Evolutionary conservation across 2,113 vertebrate genomes (phyloP).

Genomic region (Lathamus discolor): DNA sequence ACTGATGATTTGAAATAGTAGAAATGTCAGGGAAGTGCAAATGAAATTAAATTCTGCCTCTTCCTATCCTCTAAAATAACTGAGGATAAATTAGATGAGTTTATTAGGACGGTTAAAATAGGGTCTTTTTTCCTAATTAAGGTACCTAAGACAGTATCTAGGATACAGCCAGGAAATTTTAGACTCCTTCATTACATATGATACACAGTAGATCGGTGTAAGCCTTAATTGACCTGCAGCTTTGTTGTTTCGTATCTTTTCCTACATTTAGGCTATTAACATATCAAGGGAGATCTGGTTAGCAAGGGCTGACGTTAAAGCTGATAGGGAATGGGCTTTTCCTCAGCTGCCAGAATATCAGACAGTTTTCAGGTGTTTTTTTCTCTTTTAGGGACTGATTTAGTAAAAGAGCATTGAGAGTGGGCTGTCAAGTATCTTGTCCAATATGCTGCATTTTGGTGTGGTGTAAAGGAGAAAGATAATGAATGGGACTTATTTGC

Average conservation of each 20-base stretch:
- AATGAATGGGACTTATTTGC: not conserved
- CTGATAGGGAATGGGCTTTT: not conserved
- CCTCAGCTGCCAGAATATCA: not conserved
- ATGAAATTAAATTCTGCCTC: constrained; percentile 13
- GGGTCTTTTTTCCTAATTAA: constrained; percentile 43
- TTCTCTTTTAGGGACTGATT: constrained; percentile 29
- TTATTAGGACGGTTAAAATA: not conserved
- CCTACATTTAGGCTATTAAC: constrained; percentile 21
- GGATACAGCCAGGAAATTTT: constrained; percentile 33
- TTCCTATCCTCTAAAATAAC: not conserved
- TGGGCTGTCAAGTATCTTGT: not conserved
- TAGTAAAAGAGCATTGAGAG: not conserved
- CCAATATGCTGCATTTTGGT: not conserved
- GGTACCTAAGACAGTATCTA: constrained; percentile 12
- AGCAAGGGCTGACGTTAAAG: not conserved
- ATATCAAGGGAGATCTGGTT: not conserved
- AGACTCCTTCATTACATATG: constrained; percentile 15
- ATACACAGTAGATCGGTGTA: constrained; percentile 1
- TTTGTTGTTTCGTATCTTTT: constrained; percentile 30
- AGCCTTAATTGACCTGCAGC: constrained; percentile 43
- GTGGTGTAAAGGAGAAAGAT: not conserved
- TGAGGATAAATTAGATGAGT: not conserved
- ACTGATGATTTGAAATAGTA: not conserved
- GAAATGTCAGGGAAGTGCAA: constrained; percentile 21
- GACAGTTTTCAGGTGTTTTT: constrained; percentile 24